phyloP scores from a whole-genome alignment of 2,888 invertebrate genomes.

The Augiades crinisus region DNA sequence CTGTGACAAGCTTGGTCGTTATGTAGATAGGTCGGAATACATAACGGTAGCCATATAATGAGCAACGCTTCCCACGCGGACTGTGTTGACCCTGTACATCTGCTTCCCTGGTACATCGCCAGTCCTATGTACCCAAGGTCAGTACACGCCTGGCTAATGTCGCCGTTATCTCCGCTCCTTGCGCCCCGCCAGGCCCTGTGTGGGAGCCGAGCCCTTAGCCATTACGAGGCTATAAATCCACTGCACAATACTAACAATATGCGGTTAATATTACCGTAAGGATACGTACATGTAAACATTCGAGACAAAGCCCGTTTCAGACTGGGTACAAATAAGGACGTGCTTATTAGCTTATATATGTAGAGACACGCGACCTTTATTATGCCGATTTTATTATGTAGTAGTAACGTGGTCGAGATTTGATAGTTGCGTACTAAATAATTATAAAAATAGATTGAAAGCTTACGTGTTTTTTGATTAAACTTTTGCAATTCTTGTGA shows the following conservation, averaged over 20 bases:
- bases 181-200: conserved; percentile 37
- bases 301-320: not conserved
- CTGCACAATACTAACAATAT: conserved; percentile 20
- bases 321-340: not conserved
- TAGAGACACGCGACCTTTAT: too few species aligned
- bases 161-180: conserved; percentile 52
- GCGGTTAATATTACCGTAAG: conserved; percentile 6
- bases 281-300: not conserved
- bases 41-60: conserved; percentile 1
- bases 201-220: conserved; percentile 42
- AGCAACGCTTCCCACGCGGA: conserved; percentile 51
- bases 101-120: conserved; percentile 45
- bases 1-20: not conserved
- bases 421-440: too few species aligned
- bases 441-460: too few species aligned
- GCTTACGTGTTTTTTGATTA: too few species aligned
- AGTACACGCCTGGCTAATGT: conserved; percentile 56
- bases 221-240: conserved; percentile 24
- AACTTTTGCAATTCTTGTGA: too few species aligned
- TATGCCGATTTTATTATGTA: too few species aligned
- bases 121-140: conserved; percentile 45
- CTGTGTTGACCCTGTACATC: conserved; percentile 45
- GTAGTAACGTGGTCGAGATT: too few species aligned
- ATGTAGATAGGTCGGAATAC: not conserved
- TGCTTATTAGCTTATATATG: too few species aligned